phyloP scores from a whole-genome alignment of 2,113 vertebrate genomes.

The Plectropomus leopardus region DNA sequence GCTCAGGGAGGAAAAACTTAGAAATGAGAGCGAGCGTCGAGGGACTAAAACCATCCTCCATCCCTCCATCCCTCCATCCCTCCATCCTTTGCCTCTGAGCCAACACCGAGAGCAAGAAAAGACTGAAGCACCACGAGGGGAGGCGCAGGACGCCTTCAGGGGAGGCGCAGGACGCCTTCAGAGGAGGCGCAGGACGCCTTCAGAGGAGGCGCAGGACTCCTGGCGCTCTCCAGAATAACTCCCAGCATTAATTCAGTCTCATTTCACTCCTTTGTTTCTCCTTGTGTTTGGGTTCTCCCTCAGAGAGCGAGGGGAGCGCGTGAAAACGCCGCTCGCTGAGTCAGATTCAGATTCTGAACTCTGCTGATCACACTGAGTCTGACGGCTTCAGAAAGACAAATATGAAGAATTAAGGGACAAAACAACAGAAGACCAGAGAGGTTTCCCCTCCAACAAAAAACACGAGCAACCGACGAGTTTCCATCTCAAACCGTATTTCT shows the following conservation, averaged over 20 bases:
- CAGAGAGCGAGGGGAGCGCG: too few relatives aligned
- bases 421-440: too few relatives aligned
- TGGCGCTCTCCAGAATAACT: neutral
- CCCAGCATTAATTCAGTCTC: slow-evolving; percentile 14
- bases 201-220: slow-evolving; percentile 5
- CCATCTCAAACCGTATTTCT: too few relatives aligned
- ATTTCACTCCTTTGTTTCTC: slow-evolving; percentile 10
- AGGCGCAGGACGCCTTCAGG: neutral
- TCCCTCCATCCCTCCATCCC: neutral
- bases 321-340: too few relatives aligned
- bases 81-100: neutral
- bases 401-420: too few relatives aligned
- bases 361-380: too few relatives aligned
- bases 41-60: slow-evolving; percentile 32
- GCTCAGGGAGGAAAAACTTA: slow-evolving; percentile 17
- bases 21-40: slow-evolving; percentile 5
- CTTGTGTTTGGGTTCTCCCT: neutral
- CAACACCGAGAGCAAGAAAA: neutral
- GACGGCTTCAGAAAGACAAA: too few relatives aligned
- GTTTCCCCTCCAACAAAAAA: too few relatives aligned
- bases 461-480: too few relatives aligned
- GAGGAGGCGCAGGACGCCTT: neutral
- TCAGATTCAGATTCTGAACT: too few relatives aligned
- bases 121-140: too few relatives aligned
- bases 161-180: neutral